Evolutionary conservation across 2,113 vertebrate genomes (phyloP), one percentile per base, ranked within the genome.

Genomic region (Aspiorhynchus laticeps): DNA sequence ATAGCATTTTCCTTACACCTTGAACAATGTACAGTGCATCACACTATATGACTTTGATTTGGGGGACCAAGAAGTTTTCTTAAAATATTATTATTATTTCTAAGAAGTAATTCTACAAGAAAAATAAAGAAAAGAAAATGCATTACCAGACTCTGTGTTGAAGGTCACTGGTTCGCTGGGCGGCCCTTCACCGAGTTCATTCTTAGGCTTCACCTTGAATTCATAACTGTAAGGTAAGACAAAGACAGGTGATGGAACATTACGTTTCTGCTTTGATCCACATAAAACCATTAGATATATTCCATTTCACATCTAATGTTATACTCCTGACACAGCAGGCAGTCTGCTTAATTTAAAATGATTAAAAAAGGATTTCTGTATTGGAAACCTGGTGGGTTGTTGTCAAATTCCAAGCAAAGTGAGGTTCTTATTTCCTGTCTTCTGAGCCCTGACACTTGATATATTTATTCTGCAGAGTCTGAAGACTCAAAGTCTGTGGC

Each of bases 91-190:
- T n/a, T n/a, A n/a, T n/a, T n/a, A n/a, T n/a, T n/a, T n/a, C 38
- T 46, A 11, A 10, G 9, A 46, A 46, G 43, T 80, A 69, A 48
- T 80, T 69, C 38, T 41, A 17, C 38, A 56, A 61, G 2, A 84
- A 81, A 24, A 63, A 14, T 11, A 14, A 12, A 46, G 11, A 67
- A 74, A 7, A 46, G 21, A 19, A 31, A 33, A 43, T 92, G 26
- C 28, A 71, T 84, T 96, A 99, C 98, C 98, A 84, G 98, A 99
- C 93, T 99, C 98, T 1, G 98, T 99, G 90, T 48, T 97, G 93
- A 99, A 99, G 88, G 95, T 38, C 89, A 98, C 97, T 0, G 96
- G 94, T 0, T 96, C 95, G 81, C 97, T 99, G 19, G 91, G 90
- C 19, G 98, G 98, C 43, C 98, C 97, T 88, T 94, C 94, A 14